phyloP scores from a whole-genome alignment of 2,113 vertebrate genomes.

The Sinocyclocheilus grahami region DNA sequence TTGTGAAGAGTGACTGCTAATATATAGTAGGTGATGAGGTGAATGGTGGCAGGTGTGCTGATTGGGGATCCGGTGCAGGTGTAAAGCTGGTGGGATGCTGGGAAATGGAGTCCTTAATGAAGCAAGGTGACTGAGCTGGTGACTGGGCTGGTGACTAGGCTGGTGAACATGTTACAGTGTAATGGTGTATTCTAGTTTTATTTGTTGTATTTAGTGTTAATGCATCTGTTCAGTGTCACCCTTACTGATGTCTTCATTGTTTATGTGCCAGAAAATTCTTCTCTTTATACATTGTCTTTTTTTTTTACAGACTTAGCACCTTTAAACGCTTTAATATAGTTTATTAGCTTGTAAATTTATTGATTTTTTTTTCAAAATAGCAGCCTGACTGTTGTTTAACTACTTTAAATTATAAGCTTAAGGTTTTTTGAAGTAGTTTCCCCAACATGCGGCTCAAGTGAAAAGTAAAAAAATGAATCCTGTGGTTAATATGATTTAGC shows the following conservation, averaged over 20 bases:
- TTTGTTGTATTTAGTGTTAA: neutral
- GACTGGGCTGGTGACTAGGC: no score
- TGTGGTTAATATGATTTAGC: constrained; percentile 25
- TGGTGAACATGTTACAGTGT: no score
- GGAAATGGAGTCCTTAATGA: no score
- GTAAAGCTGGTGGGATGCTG: no score
- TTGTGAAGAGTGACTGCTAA: no score
- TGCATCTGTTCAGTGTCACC: neutral
- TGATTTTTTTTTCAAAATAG: neutral
- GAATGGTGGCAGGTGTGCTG: no score
- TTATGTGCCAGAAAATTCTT: neutral
- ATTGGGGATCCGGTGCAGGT: no score
- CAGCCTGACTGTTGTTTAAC: neutral
- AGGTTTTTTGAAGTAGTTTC: neutral
- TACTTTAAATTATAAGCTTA: neutral
- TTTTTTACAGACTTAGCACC: neutral
- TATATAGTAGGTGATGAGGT: no score
- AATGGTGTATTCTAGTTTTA: neutral
- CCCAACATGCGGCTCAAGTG: neutral
- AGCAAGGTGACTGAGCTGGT: no score
- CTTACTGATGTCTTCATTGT: neutral
- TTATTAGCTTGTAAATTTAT: no score
- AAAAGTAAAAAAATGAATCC: constrained; percentile 25
- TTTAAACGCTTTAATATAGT: neutral
- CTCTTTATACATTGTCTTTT: neutral